Base-by-base conservation (phyloP, 2,888 invertebrate genomes). In the Syrista parreyssii region DNA sequence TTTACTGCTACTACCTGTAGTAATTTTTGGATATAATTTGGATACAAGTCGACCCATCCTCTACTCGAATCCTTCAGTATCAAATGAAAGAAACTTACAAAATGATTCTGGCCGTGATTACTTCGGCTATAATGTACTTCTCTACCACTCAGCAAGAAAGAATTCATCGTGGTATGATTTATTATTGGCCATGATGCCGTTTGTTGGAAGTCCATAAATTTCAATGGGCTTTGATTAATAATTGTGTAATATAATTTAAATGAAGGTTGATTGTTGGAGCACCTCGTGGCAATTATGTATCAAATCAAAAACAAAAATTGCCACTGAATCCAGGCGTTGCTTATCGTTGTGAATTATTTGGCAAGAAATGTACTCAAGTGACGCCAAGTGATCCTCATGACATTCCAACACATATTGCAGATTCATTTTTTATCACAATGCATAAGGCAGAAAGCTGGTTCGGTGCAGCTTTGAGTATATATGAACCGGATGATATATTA, bases 261-360 rank as follows among this genome's bases (percentile, higher is more conserved):
- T 77, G 30, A 55, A 93, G 94, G 89, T 76, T 94, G 34, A 85
- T 93, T 68, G 89, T 93, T 80, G 93, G 93, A 68, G 93, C 93
- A n/a, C 94, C 94, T 4, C 92, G 92, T 77, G 93, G 92, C 12
- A 93, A 93, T 85, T 93, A 93, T 11, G 72, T 32, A 77, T 71
- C 69, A 68, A 34, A 11, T 36, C 86, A 88, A 84, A 88, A 69
- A 84, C 92, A 3, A 88, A 89, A 74, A 93, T 84, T 88, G 71
- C 84, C 92, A 3, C 88, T 89, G 73, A 92, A 94, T 86, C 92
- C 93, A 6, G 94, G 94, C n/a, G 92, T 92, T 30, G 91, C 93
- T n/a, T 93, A 93, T 86, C 91, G 92, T 68, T 94, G 94, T 79
- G 74, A 4, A 9, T 35, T 87, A 0, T 71, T 71, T 30, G 4